Evolutionary conservation across 2,888 invertebrate genomes (phyloP), one percentile per base, ranked within the genome.

Genomic region (Mesopsocus fuscifrons): DNA sequence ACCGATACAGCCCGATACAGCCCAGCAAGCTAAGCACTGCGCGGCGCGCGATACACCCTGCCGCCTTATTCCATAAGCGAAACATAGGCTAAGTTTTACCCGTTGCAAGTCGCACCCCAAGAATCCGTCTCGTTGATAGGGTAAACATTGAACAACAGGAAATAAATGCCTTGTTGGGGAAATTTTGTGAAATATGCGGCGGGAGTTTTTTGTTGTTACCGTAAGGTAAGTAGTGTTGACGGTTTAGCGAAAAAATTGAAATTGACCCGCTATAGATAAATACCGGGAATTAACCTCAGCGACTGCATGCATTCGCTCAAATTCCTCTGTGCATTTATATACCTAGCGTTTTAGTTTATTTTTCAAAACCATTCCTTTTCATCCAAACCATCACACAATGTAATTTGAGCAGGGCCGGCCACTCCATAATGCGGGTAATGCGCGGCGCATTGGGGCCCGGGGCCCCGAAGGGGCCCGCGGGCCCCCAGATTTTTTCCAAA

Each of bases 221-320:
- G 26, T 26, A 26, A 26, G 26, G 26, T 26, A 26, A 26, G 26
- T 26, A 26, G 44, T 9, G 30, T 47, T 23, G 47, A 41, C 11
- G 20, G 43, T 38, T 11, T 38, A 33, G 33, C 44, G 44, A 2
- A 43, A 22, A 30, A 41, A 44, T 4, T 46, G 44, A 17, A 42
- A 18, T 9, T 42, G 26, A 26, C 26, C 26, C 26, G 8, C 26
- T 26, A 9, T 20, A 18, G 38, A 38, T 38, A 38, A 38, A 38
- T 38, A 38, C 38, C 38, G 38, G n/a, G 38, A 38, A 18, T 38
- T 38, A 38, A 38, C 38, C 38, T 38, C 5, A 38, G 20, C 17
- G 38, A 18, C 33, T 33, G 33, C 11, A 38, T 6, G 11, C 26
- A 26, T 26, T 11, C 6, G 11, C 8, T 26, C 26, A 11, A 26